A percentile compares a stretch with the other conserved stretches of the same genome.
Conservation (phyloP, 2,113 vertebrate genomes). For the Platichthys flesus region DNA sequence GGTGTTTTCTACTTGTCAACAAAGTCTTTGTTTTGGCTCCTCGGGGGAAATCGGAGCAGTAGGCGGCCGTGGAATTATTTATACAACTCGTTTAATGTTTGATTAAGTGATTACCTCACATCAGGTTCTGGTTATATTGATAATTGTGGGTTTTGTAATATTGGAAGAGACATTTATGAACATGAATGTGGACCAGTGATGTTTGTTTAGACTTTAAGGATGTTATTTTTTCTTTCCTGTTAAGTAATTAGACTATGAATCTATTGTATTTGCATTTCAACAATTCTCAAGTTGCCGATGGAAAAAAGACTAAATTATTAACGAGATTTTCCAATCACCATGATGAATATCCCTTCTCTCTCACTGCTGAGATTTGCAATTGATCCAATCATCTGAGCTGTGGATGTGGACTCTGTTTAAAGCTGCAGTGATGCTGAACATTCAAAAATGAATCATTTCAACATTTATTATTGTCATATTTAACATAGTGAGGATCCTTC, state of each 20-base stretch:
- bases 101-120: conserved; percentile 15
- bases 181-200: not conserved
- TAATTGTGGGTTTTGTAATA: not conserved
- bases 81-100: conserved; percentile 28
- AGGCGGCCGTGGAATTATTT: conserved; percentile 1
- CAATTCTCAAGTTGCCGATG: conserved; percentile 7
- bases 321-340: conserved; percentile 29
- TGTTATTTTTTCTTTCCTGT: conserved; percentile 5
- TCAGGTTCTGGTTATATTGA: conserved; percentile 1
- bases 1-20: conserved; percentile 21
- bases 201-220: conserved; percentile 22
- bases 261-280: conserved; percentile 7
- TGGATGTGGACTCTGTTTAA: not conserved
- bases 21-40: conserved; percentile 24
- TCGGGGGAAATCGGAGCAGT: not conserved
- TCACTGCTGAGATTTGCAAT: conserved; percentile 44
- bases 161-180: conserved; percentile 9
- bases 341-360: conserved; percentile 47
- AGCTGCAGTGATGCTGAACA: not conserved
- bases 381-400: conserved; percentile 19
- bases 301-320: conserved; percentile 42
- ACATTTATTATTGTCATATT: not conserved
- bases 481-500: too few species aligned
- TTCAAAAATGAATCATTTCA: too few species aligned
- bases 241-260: not conserved